These are phyloP conservation scores for Scrobipalpa atriplicella DNA, from an alignment of 2,888 invertebrate species.

Conservation along the genomic window DNA sequence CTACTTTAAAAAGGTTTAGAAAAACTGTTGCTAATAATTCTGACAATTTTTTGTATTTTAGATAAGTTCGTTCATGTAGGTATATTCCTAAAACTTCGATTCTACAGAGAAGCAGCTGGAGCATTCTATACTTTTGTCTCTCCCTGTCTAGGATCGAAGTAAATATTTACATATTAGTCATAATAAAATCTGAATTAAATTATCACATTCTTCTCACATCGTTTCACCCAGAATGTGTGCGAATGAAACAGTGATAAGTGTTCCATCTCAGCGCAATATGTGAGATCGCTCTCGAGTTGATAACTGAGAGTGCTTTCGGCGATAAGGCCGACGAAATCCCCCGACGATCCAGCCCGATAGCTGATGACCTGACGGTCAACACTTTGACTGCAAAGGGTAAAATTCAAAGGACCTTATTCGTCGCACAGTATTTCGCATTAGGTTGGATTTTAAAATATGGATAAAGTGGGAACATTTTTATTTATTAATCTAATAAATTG, in stretches of 20 bases:
- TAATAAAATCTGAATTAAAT: no score
- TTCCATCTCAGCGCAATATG: slow-evolving; percentile 29
- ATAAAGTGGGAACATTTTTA: no score
- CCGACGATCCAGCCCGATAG: slow-evolving; percentile 60
- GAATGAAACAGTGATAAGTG: background rate
- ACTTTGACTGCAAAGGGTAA: background rate
- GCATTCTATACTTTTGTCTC: background rate
- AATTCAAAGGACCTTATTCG: background rate
- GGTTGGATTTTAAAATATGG: no score
- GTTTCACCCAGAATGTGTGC: background rate
- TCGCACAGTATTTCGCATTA: background rate
- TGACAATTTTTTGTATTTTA: no score
- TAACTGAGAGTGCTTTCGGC: slow-evolving; percentile 66
- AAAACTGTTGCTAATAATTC: no score
- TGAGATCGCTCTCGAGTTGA: slow-evolving; percentile 54
- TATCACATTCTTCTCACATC: no score
- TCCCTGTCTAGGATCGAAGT: background rate
- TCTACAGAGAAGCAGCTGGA: background rate
- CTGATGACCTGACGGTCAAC: slow-evolving; percentile 26
- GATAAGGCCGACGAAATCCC: slow-evolving; percentile 59
- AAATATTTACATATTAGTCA: background rate
- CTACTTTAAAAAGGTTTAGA: no score
- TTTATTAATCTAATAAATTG: no score
- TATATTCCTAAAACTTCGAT: no score
- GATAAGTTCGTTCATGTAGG: no score